Conservation (phyloP, 2,797 vertebrate genomes). For the Fistularia tabacaria region DNA sequence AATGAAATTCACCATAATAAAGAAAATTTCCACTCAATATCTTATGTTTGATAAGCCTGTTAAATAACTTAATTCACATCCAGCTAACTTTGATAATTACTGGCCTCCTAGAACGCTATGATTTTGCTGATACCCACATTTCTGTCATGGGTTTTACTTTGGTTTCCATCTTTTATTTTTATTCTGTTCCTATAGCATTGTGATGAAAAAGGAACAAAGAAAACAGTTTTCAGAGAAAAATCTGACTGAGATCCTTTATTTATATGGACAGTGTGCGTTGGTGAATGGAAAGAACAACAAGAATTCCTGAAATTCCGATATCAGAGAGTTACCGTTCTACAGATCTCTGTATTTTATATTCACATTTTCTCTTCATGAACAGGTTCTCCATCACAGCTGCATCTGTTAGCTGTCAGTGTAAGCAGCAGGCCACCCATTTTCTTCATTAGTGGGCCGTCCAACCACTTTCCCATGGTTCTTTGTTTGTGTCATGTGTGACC, state of each 20-base stretch:
- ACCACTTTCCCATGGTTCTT: slow-evolving; percentile 69
- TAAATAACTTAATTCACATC: too few species aligned
- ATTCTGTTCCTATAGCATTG: too few species aligned
- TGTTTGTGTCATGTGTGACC: slow-evolving; percentile 69
- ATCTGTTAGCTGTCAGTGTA: slow-evolving; percentile 43
- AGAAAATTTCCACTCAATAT: too few species aligned
- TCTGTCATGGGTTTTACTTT: too few species aligned
- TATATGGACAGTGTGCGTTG: slow-evolving; percentile 14
- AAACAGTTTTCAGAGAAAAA: slow-evolving; percentile 8
- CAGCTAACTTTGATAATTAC: too few species aligned
- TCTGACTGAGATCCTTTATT: slow-evolving; percentile 33
- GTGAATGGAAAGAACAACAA: slow-evolving; percentile 13
- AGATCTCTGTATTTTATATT: slow-evolving; percentile 16
- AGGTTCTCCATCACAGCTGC: slow-evolving; percentile 46
- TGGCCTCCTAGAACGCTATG: too few species aligned
- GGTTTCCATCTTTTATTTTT: too few species aligned
- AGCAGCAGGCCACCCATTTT: slow-evolving; percentile 45
- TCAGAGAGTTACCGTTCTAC: slow-evolving; percentile 4
- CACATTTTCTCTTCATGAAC: slow-evolving; percentile 14
- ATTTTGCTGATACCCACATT: too few species aligned
- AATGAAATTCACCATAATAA: too few species aligned
- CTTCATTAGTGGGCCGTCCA: slow-evolving; percentile 61
- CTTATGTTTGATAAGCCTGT: too few species aligned
- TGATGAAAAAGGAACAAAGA: too few species aligned
- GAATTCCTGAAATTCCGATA: slow-evolving; percentile 6